Base-by-base conservation (phyloP, 1,140 invertebrate genomes). In the Drosophila ogumai region DNA sequence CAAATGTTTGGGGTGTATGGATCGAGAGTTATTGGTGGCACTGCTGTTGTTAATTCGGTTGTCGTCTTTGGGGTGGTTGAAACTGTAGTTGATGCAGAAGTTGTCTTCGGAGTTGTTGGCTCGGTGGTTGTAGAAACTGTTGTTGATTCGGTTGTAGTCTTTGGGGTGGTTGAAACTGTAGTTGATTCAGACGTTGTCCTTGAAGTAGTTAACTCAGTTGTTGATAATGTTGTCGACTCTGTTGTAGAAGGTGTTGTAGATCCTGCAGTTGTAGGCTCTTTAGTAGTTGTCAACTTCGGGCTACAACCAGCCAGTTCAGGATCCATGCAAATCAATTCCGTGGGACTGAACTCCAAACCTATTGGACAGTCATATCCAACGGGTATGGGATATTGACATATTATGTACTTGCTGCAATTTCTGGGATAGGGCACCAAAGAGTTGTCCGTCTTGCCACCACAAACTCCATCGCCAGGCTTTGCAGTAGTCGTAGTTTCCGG, bases 391-490 rank as follows among this genome's bases (percentile, higher is more conserved):
- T 75, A 32, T 15, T 71, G 40, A 17, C 90, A 91, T 1, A 52
- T 19, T 34, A 91, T 90, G 43, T 81, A 91, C 43, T 91, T 90
- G 50, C 54, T 75, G 12, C 90, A 91, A 57, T 91, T 78, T 50
- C 73, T 67, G 1, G 85, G 90, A 77, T 91, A 91, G 0, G 90
- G 85, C 4, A 91, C 76, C 1, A 44, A 28, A 3, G 73, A 58
- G 13, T 71, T 54, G 8, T 77, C 49, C 0, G 66, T 52, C 36
- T 81, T 67, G 15, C 69, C 80, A 2, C 41, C 58, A 46, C 90
- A 91, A 61, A 81, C 52, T 34, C 90, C 88, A 8, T 44, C 67
- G 8, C 65, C 15, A 6, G 84, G 73, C 36, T 68, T 64, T 25
- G 25, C 8, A 13, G 82, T 61, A 2, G 61, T 76, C 3, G 80